Base-by-base conservation (phyloP, 2,888 invertebrate genomes). In the Blastobasis adustella region DNA sequence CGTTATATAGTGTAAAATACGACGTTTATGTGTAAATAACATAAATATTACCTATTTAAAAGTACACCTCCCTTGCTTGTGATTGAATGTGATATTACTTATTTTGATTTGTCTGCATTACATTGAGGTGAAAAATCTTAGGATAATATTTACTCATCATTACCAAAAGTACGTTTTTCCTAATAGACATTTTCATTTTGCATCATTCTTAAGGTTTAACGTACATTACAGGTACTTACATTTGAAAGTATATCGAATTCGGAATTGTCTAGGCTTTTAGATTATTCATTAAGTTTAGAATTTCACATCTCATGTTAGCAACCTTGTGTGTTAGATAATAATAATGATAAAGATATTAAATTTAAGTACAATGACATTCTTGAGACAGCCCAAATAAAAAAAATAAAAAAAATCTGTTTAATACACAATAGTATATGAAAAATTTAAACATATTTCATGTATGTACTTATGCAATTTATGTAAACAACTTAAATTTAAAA, bases 401-500 rank as follows among this genome's bases (percentile, higher is more conserved):
- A 23, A n/a, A n/a, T n/a, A n/a, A n/a, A n/a, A n/a, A n/a, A n/a
- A n/a, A n/a, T n/a, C 23, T 23, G 23, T 23, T 3, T 23, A 23
- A 23, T 23, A 23, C 23, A 23, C 23, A 23, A 23, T 23, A 23
- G 23, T 23, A 23, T 23, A 23, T 23, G 23, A 23, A 23, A 23
- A 23, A 23, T 23, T 23, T 23, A 23, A 23, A 23, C 23, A 23
- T 23, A 23, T 23, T 23, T 23, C 1, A 23, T 23, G 23, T 23
- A 23, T 23, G 23, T 23, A 23, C 23, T 23, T 23, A 57, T 52
- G 55, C 56, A 49, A 39, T 49, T 55, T 49, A 50, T 54, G 55
- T 67, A 66, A 66, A 54, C 67, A 54, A 67, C 69, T 74, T 72
- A 58, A 55, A 54, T 60, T 62, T 47, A 54, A 48, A 58, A 57